phyloP scores from a whole-genome alignment of 2,113 vertebrate genomes.

The Ictalurus punctatus region DNA sequence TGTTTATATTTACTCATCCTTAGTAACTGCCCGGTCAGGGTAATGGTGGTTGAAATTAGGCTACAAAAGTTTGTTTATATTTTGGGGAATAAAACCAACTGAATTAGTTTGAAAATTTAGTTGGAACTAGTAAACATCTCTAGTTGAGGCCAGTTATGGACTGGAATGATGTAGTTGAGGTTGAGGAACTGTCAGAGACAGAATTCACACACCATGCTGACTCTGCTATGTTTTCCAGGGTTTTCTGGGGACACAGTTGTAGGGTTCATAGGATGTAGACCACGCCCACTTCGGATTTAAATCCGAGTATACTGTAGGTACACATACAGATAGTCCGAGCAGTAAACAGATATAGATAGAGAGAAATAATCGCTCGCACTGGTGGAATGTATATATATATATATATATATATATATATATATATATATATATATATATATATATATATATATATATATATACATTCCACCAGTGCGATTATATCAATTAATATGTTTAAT shows the following conservation, averaged over 20 bases:
- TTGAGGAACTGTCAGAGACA: background rate
- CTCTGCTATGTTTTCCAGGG: background rate
- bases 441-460: constrained; percentile 27
- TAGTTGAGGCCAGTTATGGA: background rate
- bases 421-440: too few relatives aligned
- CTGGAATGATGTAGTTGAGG: background rate
- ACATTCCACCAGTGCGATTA: too few relatives aligned
- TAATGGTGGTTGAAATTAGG: background rate
- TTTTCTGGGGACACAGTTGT: background rate
- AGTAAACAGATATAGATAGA: background rate
- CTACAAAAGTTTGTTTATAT: background rate
- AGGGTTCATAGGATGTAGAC: background rate
- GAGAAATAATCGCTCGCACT: too few relatives aligned
- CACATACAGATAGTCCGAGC: background rate
- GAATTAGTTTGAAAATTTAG: background rate
- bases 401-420: too few relatives aligned
- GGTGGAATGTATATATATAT: too few relatives aligned
- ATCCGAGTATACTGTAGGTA: background rate
- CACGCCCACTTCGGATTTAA: background rate
- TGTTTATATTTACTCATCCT: background rate
- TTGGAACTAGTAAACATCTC: background rate
- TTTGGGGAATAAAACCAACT: background rate
- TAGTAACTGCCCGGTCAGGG: background rate
- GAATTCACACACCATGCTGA: background rate
- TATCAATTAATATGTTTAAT: constrained; percentile 61